phyloP scores from a whole-genome alignment of 2,113 vertebrate species.

The Sprattus sprattus region DNA sequence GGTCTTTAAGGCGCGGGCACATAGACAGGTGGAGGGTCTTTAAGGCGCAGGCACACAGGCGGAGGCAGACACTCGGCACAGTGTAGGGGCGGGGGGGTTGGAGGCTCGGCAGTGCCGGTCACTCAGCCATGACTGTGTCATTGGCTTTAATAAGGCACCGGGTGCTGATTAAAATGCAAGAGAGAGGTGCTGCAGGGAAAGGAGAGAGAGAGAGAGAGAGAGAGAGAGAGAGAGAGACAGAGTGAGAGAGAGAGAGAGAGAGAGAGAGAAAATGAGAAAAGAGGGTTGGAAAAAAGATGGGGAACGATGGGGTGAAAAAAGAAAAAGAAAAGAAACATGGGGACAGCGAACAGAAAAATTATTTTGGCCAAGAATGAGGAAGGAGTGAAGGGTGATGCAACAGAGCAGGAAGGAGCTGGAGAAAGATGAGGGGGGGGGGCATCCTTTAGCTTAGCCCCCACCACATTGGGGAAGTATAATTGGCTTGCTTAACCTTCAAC shows the following conservation, averaged over 20 bases:
- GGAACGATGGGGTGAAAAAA: not conserved
- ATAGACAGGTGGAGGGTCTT: too few species aligned
- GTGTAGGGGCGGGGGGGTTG: slow-evolving; percentile 30
- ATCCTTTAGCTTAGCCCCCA: slow-evolving; percentile 60
- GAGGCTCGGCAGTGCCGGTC: slow-evolving; percentile 20
- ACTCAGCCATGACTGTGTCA: slow-evolving; percentile 69
- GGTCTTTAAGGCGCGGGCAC: too few species aligned
- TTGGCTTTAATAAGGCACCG: slow-evolving; percentile 69
- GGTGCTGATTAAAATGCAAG: slow-evolving; percentile 53
- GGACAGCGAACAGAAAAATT: not conserved
- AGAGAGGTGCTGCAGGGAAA: not conserved
- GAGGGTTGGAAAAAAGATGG: not conserved
- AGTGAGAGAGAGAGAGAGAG: not conserved
- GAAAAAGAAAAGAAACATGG: not conserved
- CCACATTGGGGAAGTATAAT: slow-evolving; percentile 68
- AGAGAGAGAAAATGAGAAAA: not conserved
- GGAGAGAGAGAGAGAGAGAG: slow-evolving; percentile 50
- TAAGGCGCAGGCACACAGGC: not conserved
- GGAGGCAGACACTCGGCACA: not conserved
- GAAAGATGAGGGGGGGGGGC: slow-evolving; percentile 52
- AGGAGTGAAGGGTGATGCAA: not conserved
- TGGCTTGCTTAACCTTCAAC: slow-evolving; percentile 75
- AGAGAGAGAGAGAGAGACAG: not conserved
- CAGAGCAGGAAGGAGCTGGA: slow-evolving; percentile 1
- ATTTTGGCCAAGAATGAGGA: not conserved